Conservation (phyloP, 2,797 vertebrate genomes). For the Meda fulgida region DNA sequence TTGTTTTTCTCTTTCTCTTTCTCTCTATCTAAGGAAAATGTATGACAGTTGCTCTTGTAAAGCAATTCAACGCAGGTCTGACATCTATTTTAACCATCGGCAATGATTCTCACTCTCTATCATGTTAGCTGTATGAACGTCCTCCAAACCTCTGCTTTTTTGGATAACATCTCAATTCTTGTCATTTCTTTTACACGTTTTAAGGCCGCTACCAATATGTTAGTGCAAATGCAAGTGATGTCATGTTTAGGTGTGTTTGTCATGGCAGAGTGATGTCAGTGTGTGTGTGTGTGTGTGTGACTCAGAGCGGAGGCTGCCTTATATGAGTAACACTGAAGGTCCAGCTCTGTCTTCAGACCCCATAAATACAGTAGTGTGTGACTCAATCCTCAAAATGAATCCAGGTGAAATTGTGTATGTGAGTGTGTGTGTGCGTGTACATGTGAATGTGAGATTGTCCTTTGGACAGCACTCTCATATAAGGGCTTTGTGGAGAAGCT, state of each 20-base stretch:
- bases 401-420: neutral
- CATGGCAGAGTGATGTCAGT: constrained; percentile 25
- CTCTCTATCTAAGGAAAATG: neutral
- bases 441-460: constrained; percentile 13
- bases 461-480: constrained; percentile 19
- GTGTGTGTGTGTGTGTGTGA: constrained; percentile 15
- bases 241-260: constrained; percentile 34
- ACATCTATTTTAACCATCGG: constrained; percentile 22
- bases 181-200: constrained; percentile 3
- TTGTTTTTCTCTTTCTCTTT: too few relatives aligned
- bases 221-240: constrained; percentile 31
- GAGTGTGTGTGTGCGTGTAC: neutral
- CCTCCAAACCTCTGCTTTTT: neutral
- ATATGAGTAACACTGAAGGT: constrained; percentile 54
- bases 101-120: constrained; percentile 18
- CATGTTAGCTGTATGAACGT: neutral
- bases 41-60: neutral
- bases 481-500: constrained; percentile 24
- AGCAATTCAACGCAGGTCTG: constrained; percentile 12
- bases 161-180: neutral
- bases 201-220: neutral
- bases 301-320: constrained; percentile 18
- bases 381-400: constrained; percentile 65
- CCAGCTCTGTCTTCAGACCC: constrained; percentile 69
- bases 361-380: constrained; percentile 75